Evolutionary conservation across 2,888 invertebrate species (phyloP).

Genomic region (Nesidiocoris tenuis): DNA sequence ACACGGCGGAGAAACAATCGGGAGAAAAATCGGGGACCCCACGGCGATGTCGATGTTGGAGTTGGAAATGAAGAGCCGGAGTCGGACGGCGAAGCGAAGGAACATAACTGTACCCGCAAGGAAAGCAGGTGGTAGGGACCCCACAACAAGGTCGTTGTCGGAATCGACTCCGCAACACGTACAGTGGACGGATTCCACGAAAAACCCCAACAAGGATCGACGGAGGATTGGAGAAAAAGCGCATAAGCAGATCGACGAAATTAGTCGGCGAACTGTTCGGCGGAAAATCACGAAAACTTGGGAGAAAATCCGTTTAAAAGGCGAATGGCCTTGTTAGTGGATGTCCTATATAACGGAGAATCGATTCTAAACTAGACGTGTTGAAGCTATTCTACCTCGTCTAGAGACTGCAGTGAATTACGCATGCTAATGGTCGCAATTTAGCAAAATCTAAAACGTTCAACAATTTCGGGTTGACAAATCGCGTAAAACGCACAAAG

Average conservation of each 20-base stretch:
- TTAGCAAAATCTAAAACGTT: no score
- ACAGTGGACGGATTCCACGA: background rate
- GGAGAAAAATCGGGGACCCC: background rate
- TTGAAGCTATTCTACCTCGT: no score
- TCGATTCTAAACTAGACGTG: slow-evolving; percentile 11
- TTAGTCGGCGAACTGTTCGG: no score
- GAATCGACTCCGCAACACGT: slow-evolving; percentile 3
- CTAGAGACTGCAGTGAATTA: no score
- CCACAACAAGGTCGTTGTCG: slow-evolving; percentile 37
- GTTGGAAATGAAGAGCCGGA: no score
- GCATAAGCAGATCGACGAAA: background rate
- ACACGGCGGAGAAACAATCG: background rate
- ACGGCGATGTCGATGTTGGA: no score
- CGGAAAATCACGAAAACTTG: background rate
- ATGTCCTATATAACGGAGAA: slow-evolving; percentile 27
- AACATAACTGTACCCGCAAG: slow-evolving; percentile 33
- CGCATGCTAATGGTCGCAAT: no score
- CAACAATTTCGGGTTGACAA: background rate
- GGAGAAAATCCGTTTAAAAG: slow-evolving; percentile 6
- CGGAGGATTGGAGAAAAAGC: no score
- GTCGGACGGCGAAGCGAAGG: background rate
- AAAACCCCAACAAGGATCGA: background rate
- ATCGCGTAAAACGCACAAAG: slow-evolving; percentile 13
- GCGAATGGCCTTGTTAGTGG: slow-evolving; percentile 28
- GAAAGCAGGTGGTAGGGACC: slow-evolving; percentile 40